phyloP scores from a whole-genome alignment of 2,113 vertebrate genomes.

The Phainopepla nitens region DNA sequence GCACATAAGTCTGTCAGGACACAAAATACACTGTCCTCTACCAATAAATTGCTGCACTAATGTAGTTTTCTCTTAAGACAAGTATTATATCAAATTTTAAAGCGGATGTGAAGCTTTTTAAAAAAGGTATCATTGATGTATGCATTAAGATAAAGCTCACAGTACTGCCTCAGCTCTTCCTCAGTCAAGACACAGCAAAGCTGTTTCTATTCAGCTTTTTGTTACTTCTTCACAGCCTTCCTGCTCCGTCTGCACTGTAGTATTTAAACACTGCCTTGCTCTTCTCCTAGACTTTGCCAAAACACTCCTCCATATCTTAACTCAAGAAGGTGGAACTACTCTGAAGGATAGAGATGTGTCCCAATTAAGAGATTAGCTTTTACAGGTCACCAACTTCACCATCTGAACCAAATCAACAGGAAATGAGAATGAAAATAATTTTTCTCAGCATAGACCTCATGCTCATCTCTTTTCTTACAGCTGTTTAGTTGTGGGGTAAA shows the following conservation, averaged over 20 bases:
- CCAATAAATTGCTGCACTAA: neutral
- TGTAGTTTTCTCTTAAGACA: neutral
- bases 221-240: neutral
- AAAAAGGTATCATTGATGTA: neutral
- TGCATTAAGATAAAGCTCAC: neutral
- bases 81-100: neutral
- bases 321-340: neutral
- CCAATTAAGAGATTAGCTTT: neutral
- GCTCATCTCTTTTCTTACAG: neutral
- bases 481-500: neutral
- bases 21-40: neutral
- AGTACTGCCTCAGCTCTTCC: neutral
- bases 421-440: neutral
- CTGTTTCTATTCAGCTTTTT: neutral
- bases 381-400: neutral
- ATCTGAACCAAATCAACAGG: neutral
- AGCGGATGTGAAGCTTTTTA: neutral
- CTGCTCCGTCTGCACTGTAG: neutral
- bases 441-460: neutral
- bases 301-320: neutral
- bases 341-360: neutral
- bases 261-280: neutral
- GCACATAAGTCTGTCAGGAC: neutral
- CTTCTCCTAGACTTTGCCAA: neutral
- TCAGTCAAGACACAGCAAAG: neutral